phyloP scores from a whole-genome alignment of 2,113 vertebrate genomes.

The Leucopsar rothschildi region DNA sequence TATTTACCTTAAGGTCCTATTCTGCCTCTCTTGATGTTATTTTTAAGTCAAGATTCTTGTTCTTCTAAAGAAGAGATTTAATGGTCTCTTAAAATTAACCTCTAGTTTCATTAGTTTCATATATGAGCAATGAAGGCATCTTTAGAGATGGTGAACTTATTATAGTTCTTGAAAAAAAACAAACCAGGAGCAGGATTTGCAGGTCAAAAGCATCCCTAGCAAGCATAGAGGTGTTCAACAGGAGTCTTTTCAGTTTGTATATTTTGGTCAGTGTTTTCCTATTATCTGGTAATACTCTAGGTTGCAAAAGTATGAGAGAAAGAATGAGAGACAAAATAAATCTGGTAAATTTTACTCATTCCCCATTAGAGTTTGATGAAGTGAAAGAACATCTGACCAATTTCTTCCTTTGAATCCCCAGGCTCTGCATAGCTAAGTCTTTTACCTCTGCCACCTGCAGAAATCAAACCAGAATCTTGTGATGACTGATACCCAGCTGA shows the following conservation, averaged over 20 bases:
- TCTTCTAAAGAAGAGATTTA: background rate
- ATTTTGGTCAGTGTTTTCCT: background rate
- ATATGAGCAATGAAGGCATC: background rate
- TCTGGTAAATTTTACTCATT: background rate
- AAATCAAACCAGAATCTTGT: conserved; percentile 25
- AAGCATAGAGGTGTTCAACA: background rate
- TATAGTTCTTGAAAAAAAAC: background rate
- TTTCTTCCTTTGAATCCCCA: conserved; percentile 5
- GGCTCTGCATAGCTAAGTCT: background rate
- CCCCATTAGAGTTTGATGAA: background rate
- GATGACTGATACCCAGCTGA: background rate
- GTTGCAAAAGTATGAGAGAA: background rate
- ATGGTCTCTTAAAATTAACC: background rate
- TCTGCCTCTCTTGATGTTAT: background rate
- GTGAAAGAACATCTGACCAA: background rate
- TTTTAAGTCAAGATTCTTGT: background rate
- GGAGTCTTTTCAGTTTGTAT: background rate
- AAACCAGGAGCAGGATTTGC: background rate
- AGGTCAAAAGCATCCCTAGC: background rate
- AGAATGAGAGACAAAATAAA: background rate
- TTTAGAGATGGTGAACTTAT: background rate
- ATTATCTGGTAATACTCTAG: background rate
- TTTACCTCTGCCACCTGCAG: conserved; percentile 20
- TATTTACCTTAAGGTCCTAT: background rate
- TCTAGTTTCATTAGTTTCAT: background rate